phyloP scores from a whole-genome alignment of 2,888 invertebrate species.

The Meloe dianella region DNA sequence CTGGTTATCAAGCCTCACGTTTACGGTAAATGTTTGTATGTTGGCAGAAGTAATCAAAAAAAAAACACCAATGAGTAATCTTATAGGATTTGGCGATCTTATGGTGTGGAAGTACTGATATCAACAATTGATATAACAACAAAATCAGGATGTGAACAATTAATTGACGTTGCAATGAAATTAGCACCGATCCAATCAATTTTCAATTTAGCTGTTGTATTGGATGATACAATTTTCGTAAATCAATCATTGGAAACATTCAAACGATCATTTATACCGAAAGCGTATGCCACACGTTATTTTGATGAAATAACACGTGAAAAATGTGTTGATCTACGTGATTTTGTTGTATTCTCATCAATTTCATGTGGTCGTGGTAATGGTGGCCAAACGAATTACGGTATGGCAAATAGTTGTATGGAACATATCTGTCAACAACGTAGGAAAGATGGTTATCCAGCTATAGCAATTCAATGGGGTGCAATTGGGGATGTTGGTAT shows the following conservation, averaged over 20 bases:
- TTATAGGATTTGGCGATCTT: conserved; percentile 73
- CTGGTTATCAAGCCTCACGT: conserved; percentile 79
- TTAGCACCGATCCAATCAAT: conserved; percentile 82
- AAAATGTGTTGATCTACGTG: conserved; percentile 81
- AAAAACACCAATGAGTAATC: not conserved
- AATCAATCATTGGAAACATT: conserved; percentile 80
- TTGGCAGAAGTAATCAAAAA: no score
- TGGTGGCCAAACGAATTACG: conserved; percentile 96
- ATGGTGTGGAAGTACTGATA: conserved; percentile 73
- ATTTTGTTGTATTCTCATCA: conserved; percentile 96
- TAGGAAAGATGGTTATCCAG: conserved; percentile 84
- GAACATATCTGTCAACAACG: conserved; percentile 91
- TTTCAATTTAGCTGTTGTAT: conserved; percentile 93
- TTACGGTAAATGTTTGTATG: no score
- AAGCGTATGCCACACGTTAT: conserved; percentile 78
- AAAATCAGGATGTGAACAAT: conserved; percentile 70
- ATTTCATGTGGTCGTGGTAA: conserved; percentile 97
- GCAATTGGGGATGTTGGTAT: conserved; percentile 98
- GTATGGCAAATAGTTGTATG: conserved; percentile 96
- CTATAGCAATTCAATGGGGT: conserved; percentile 95
- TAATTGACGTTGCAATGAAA: conserved; percentile 67
- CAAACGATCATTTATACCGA: conserved; percentile 73
- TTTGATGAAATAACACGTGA: conserved; percentile 75
- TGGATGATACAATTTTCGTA: conserved; percentile 86
- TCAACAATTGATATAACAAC: conserved; percentile 69